Evolutionary conservation across 1,140 invertebrate species (phyloP).

Genomic region (Neuroterus valhalla): DNA sequence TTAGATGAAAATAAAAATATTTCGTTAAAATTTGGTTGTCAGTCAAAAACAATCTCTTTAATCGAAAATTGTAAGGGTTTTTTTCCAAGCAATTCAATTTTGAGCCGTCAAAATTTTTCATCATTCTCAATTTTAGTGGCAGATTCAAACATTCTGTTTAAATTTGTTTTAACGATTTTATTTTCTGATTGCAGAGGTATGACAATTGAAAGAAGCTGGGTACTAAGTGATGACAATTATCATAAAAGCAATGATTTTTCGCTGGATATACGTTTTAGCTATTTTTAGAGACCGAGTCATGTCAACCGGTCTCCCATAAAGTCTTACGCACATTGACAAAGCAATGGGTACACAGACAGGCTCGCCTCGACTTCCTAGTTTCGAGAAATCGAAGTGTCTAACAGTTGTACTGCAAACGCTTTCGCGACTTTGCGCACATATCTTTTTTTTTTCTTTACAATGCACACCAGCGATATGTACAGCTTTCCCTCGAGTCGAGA

Average conservation of each 20-base stretch:
- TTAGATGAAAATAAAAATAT: too few species aligned
- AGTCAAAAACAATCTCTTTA: too few species aligned
- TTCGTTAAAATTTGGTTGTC: too few species aligned
- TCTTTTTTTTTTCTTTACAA: slow-evolving; percentile 30
- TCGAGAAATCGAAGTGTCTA: slow-evolving; percentile 55
- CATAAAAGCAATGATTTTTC: slow-evolving; percentile 67
- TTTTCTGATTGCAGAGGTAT: too few species aligned
- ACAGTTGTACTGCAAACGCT: slow-evolving; percentile 32
- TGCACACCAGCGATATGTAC: background rate
- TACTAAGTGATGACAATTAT: slow-evolving; percentile 69
- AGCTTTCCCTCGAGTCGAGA: slow-evolving; percentile 21
- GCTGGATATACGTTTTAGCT: slow-evolving; percentile 53
- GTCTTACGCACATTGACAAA: slow-evolving; percentile 50
- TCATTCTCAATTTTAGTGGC: too few species aligned
- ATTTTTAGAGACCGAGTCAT: slow-evolving; percentile 72
- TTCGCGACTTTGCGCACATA: background rate
- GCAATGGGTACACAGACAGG: slow-evolving; percentile 44
- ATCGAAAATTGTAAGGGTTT: too few species aligned
- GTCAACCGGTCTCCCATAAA: slow-evolving; percentile 65
- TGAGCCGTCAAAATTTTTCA: too few species aligned
- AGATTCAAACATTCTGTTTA: too few species aligned
- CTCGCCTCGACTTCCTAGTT: slow-evolving; percentile 59
- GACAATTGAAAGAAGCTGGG: slow-evolving; percentile 57
- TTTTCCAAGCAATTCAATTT: too few species aligned
- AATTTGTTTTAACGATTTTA: too few species aligned